phyloP scores from a whole-genome alignment of 2,888 invertebrate genomes.

The Alloscopus bannaensis region DNA sequence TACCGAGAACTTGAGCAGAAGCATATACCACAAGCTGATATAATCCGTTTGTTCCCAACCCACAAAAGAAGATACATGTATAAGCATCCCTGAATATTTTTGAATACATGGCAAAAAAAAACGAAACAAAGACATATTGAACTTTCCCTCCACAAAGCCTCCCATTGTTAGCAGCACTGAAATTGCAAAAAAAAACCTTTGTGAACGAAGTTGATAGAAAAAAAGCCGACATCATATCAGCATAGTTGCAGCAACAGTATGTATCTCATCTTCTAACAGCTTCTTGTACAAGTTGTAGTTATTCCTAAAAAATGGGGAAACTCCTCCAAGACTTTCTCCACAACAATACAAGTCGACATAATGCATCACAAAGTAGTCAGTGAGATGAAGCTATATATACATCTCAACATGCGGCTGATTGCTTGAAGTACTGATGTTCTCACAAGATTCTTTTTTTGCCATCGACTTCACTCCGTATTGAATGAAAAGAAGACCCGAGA shows the following conservation, averaged over 20 bases:
- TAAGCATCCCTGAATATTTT: no score
- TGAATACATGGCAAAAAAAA: no score
- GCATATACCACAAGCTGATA: no score
- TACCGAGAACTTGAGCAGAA: no score
- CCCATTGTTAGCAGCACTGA: no score
- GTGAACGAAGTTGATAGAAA: background rate
- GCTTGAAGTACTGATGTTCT: constrained; percentile 8
- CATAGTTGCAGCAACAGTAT: background rate
- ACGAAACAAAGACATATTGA: no score
- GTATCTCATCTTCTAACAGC: background rate
- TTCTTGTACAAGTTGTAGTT: no score
- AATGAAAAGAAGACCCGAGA: background rate
- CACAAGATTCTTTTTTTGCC: constrained; percentile 13
- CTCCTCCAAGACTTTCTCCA: constrained; percentile 1
- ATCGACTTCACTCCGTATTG: constrained; percentile 17
- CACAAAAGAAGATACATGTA: no score
- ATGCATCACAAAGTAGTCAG: constrained; percentile 23
- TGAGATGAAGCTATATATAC: no score
- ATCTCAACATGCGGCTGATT: background rate
- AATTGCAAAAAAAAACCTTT: no score
- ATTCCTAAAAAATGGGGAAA: background rate
- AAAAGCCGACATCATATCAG: background rate
- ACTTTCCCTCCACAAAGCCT: no score
- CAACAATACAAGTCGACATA: constrained; percentile 36
- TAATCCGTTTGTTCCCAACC: no score